Conservation (phyloP, 2,888 invertebrate species). For the Tanypteryx hageni region DNA sequence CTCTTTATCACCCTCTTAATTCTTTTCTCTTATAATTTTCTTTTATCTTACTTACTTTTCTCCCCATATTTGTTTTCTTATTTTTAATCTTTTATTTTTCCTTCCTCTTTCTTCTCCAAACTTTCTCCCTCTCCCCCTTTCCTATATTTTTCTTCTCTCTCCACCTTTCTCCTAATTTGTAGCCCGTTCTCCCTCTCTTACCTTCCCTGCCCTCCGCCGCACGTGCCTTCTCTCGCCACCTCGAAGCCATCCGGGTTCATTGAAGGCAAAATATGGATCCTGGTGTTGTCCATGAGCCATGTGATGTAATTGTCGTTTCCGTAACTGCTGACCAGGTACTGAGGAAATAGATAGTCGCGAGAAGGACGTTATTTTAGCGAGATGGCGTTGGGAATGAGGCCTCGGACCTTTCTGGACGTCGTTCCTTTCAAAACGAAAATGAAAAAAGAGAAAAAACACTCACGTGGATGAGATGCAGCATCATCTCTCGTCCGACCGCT, state of each 20-base stretch:
- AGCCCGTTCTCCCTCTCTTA: slow-evolving; percentile 73
- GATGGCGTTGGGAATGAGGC: not conserved
- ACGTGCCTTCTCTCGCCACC: slow-evolving; percentile 91
- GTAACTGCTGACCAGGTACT: slow-evolving; percentile 91
- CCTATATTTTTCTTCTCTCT: not conserved
- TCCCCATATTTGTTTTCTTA: no score
- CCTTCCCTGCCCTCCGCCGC: slow-evolving; percentile 93
- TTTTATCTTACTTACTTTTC: no score
- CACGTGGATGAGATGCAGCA: slow-evolving; percentile 93
- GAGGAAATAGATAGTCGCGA: slow-evolving; percentile 69
- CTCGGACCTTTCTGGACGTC: not conserved
- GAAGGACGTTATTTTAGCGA: not conserved
- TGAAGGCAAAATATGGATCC: slow-evolving; percentile 97
- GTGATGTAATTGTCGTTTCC: slow-evolving; percentile 89
- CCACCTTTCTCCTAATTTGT: not conserved
- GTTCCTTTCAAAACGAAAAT: not conserved
- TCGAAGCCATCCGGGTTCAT: slow-evolving; percentile 99
- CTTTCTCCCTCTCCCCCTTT: not conserved
- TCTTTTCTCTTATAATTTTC: no score
- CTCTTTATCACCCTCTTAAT: no score
- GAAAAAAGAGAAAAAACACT: slow-evolving; percentile 69
- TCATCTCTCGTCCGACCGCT: slow-evolving; percentile 95
- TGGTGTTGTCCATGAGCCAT: slow-evolving; percentile 94
- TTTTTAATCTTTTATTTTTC: no score
- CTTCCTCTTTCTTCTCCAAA: no score